Conservation (phyloP, 2,888 invertebrate genomes). For the Liodrosophila aerea region DNA sequence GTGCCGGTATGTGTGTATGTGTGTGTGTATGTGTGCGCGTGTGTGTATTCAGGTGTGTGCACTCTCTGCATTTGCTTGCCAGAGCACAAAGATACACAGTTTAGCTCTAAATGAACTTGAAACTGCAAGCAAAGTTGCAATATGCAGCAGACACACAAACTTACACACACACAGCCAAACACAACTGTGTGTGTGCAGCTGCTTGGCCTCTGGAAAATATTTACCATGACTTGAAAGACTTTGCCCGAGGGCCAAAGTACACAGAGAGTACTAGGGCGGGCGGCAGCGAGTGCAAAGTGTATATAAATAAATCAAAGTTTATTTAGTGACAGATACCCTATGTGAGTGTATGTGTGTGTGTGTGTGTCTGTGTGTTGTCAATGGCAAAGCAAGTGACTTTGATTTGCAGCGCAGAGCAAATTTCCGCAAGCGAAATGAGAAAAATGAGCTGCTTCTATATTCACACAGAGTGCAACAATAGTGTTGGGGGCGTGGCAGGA, state of each 20-base stretch:
- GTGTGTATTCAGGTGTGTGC: slow-evolving; percentile 7
- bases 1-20: slow-evolving; percentile 8
- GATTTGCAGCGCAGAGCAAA: slow-evolving; percentile 60
- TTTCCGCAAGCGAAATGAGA: slow-evolving; percentile 69
- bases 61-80: slow-evolving; percentile 16
- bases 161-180: neutral
- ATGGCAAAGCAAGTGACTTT: slow-evolving; percentile 53
- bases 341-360: slow-evolving; percentile 6
- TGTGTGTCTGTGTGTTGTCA: slow-evolving; percentile 33
- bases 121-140: slow-evolving; percentile 48
- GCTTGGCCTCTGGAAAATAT: slow-evolving; percentile 29
- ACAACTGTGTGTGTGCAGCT: slow-evolving; percentile 6
- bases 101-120: slow-evolving; percentile 43
- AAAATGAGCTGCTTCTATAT: slow-evolving; percentile 48
- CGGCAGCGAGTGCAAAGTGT: slow-evolving; percentile 50
- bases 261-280: too few species aligned
- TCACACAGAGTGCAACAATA: slow-evolving; percentile 11
- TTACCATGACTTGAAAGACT: slow-evolving; percentile 59
- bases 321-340: slow-evolving; percentile 64
- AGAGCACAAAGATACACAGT: slow-evolving; percentile 35
- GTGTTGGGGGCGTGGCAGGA: slow-evolving; percentile 19
- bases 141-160: slow-evolving; percentile 7
- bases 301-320: slow-evolving; percentile 75
- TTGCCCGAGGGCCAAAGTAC: slow-evolving; percentile 38
- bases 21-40: slow-evolving; percentile 1